phyloP scores from a whole-genome alignment of 2,888 invertebrate genomes.

The Pachliopta kotzebuea region DNA sequence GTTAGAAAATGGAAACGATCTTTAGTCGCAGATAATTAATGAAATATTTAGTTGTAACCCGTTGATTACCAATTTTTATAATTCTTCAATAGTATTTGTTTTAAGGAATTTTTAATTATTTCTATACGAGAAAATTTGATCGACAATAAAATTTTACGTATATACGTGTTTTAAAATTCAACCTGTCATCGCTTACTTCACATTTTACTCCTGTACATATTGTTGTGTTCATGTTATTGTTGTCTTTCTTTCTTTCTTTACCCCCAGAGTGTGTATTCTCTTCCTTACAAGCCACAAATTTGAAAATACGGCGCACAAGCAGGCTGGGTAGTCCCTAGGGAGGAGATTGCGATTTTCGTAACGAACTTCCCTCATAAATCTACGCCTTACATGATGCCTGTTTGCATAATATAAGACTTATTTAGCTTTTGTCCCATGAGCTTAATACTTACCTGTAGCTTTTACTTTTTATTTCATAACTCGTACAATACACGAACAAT shows the following conservation, averaged over 20 bases:
- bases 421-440: constrained; percentile 66
- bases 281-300: constrained; percentile 59
- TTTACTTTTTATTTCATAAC: constrained; percentile 14
- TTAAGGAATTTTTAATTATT: too few relatives aligned
- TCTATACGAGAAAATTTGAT: too few relatives aligned
- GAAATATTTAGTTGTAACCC: too few relatives aligned
- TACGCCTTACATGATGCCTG: constrained; percentile 78
- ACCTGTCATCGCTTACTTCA: constrained; percentile 3
- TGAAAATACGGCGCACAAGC: constrained; percentile 47
- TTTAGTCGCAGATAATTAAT: not conserved
- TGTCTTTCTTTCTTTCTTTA: constrained; percentile 13
- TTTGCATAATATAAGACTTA: constrained; percentile 80
- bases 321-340: constrained; percentile 39
- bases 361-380: constrained; percentile 78
- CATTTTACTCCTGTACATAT: constrained; percentile 6
- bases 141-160: too few relatives aligned
- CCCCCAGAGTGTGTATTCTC: constrained; percentile 25
- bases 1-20: not conserved
- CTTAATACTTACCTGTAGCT: constrained; percentile 60
- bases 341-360: constrained; percentile 61
- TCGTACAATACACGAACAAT: not conserved
- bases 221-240: constrained; percentile 9
- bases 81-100: too few relatives aligned
- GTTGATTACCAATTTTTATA: too few relatives aligned
- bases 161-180: not conserved